Conservation (phyloP, 2,797 vertebrate species). For the Labroides dimidiatus region DNA sequence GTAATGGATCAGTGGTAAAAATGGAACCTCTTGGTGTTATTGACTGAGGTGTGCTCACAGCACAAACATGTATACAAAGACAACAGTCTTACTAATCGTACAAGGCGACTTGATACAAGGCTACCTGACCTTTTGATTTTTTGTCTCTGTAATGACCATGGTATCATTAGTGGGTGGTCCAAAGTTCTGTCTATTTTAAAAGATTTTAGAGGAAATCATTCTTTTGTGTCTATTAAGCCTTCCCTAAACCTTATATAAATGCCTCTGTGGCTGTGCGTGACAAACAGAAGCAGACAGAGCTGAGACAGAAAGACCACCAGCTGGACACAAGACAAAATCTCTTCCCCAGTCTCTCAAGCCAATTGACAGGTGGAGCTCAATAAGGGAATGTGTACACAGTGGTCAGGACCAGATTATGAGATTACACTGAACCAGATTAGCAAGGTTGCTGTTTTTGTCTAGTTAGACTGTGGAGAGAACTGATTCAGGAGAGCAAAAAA, state of each 20-base stretch:
- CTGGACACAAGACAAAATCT: slow-evolving; percentile 3
- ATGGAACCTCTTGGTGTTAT: too few species aligned
- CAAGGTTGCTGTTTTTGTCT: slow-evolving; percentile 45
- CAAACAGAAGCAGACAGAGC: background rate
- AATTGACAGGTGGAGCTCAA: slow-evolving; percentile 51
- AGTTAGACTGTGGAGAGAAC: slow-evolving; percentile 36
- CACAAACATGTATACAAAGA: too few species aligned
- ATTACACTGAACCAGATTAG: slow-evolving; percentile 68
- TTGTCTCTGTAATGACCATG: too few species aligned
- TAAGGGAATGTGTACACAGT: slow-evolving; percentile 37
- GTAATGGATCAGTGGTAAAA: too few species aligned
- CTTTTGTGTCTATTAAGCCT: background rate
- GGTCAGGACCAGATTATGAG: slow-evolving; percentile 66
- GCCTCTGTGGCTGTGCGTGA: background rate
- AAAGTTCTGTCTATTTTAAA: too few species aligned
- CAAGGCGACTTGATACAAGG: too few species aligned
- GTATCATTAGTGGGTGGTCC: too few species aligned
- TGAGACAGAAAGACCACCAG: slow-evolving; percentile 7
- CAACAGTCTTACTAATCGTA: too few species aligned
- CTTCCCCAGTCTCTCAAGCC: background rate
- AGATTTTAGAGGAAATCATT: too few species aligned
- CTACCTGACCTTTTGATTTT: too few species aligned
- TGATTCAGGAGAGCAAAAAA: slow-evolving; percentile 13
- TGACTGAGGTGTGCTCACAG: too few species aligned
- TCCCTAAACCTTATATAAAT: background rate